phyloP scores from a whole-genome alignment of 2,113 vertebrate genomes.

The Antechinus flavipes region DNA sequence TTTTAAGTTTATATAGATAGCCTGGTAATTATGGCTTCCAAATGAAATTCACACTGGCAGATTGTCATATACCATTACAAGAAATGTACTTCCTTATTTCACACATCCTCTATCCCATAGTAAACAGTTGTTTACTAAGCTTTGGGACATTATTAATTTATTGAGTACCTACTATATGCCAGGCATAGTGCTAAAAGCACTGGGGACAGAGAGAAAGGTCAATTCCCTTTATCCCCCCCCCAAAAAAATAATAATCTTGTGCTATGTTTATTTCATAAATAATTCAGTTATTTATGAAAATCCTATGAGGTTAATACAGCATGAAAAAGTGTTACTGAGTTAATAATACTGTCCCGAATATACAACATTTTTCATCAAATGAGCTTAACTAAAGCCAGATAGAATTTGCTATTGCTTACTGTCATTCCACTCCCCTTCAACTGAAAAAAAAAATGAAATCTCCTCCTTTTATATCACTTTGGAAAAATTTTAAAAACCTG shows the following conservation, averaged over 20 bases:
- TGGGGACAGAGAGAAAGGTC: background rate
- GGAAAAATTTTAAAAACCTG: background rate
- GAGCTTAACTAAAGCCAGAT: background rate
- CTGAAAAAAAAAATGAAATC: background rate
- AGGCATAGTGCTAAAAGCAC: background rate
- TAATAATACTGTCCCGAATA: no score
- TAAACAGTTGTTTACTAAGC: background rate
- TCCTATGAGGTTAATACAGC: background rate
- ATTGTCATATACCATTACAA: background rate
- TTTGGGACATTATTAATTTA: background rate
- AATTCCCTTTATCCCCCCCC: background rate
- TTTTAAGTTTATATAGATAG: background rate
- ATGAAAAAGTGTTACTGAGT: no score
- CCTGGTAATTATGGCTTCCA: background rate
- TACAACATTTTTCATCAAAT: background rate
- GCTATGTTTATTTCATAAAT: background rate
- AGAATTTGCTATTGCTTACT: background rate
- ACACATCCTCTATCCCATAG: background rate
- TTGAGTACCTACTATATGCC: background rate
- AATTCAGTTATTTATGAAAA: background rate
- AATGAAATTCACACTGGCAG: background rate
- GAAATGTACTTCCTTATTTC: background rate
- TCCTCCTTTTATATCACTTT: background rate
- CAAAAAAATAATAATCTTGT: background rate
- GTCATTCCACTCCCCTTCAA: background rate